A percentile compares a stretch with the other conserved stretches of the same genome.
Conservation (phyloP, 2,888 invertebrate genomes). For the Cephonodes hylas region DNA sequence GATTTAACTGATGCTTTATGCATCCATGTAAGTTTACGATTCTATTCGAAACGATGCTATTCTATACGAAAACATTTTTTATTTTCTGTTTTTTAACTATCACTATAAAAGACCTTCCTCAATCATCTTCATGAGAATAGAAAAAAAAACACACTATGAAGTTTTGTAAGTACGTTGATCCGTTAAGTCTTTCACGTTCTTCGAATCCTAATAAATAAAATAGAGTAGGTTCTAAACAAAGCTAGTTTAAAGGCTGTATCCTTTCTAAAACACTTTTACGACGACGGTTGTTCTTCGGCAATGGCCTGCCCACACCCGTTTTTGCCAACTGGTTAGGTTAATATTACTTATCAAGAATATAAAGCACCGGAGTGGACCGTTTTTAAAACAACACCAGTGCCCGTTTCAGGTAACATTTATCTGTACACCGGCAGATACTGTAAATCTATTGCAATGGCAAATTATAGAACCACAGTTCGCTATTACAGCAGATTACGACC, state of each 20-base stretch:
- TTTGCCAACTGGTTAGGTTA: background rate
- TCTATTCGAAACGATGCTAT: too few relatives aligned
- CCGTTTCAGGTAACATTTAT: background rate
- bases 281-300: background rate
- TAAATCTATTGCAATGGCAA: background rate
- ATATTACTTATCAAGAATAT: background rate
- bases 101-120: too few relatives aligned
- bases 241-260: background rate
- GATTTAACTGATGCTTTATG: too few relatives aligned
- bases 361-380: background rate
- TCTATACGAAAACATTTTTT: too few relatives aligned
- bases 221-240: background rate
- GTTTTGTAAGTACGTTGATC: too few relatives aligned
- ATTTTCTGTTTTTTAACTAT: too few relatives aligned
- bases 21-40: too few relatives aligned
- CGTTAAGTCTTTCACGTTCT: background rate
- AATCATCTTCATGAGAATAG: too few relatives aligned
- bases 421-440: background rate
- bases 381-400: background rate
- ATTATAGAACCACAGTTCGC: background rate
- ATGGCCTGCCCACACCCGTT: background rate
- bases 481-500: background rate
- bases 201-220: background rate
- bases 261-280: background rate
- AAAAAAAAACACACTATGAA: too few relatives aligned